These are phyloP conservation scores for Eidolon dupreanum DNA, from an alignment of 2,797 vertebrate genomes.

Conservation along the genomic window DNA sequence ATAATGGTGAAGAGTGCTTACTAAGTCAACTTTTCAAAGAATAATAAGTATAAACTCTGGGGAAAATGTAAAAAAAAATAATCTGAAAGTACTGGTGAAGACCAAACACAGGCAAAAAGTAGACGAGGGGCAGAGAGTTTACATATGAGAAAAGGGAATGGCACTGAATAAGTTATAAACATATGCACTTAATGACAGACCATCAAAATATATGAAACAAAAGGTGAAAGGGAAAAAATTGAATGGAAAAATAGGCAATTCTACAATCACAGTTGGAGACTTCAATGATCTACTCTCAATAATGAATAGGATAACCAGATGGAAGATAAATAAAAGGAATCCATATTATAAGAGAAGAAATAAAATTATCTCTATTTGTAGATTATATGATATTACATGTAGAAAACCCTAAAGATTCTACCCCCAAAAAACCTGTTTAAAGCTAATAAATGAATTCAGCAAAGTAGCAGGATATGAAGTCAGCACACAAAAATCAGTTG, in stretches of 20 bases:
- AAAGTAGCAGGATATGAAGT: too few relatives aligned
- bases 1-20: neutral
- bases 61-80: neutral
- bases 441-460: neutral
- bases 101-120: neutral
- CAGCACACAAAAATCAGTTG: too few relatives aligned
- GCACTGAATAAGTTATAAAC: neutral
- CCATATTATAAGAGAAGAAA: neutral
- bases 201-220: neutral
- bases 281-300: neutral
- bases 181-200: neutral
- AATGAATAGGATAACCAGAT: neutral
- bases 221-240: neutral
- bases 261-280: neutral
- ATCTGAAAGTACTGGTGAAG: neutral
- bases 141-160: neutral
- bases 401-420: neutral
- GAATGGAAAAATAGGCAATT: neutral
- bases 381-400: neutral
- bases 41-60: neutral
- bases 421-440: neutral
- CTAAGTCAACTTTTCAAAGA: neutral
- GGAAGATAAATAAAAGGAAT: neutral
- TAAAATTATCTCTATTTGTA: neutral
- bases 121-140: neutral